Evolutionary conservation across 2,113 vertebrate species (phyloP).

Genomic region (Amphiprion percula): DNA sequence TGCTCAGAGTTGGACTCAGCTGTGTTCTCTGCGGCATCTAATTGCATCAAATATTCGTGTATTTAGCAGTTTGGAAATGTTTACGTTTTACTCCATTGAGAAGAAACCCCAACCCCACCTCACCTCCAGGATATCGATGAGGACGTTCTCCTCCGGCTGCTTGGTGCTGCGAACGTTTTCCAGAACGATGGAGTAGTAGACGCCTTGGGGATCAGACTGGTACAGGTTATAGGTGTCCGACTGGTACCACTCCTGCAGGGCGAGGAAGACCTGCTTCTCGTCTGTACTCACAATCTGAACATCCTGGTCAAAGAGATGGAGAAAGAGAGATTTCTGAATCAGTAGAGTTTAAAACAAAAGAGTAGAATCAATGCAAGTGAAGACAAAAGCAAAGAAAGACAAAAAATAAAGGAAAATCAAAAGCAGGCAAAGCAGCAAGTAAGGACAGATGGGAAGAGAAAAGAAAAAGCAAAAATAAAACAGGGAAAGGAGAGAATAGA

Average conservation of each 20-base stretch:
- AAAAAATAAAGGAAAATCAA: not conserved
- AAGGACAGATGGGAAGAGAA: not conserved
- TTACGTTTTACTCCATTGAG: not conserved
- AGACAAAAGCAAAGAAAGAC: not conserved
- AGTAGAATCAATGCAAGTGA: not conserved
- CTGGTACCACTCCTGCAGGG: conserved; percentile 97
- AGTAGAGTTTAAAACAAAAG: not conserved
- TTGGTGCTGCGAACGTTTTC: conserved; percentile 94
- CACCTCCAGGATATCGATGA: conserved; percentile 97
- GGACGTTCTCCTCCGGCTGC: conserved; percentile 92
- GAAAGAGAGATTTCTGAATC: not conserved
- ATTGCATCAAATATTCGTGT: not conserved
- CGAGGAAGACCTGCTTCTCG: conserved; percentile 95
- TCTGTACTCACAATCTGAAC: conserved; percentile 96
- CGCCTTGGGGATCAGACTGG: conserved; percentile 92
- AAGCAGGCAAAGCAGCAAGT: conserved; percentile 1
- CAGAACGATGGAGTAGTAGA: conserved; percentile 91
- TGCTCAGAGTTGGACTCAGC: not conserved
- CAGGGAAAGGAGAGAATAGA: not conserved
- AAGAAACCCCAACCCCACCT: not conserved
- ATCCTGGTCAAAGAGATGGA: conserved; percentile 83
- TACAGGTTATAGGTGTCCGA: conserved; percentile 96
- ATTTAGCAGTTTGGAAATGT: not conserved
- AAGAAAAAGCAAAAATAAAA: not conserved
- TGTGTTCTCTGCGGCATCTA: not conserved